These are phyloP conservation scores for Hydrolagus affinis DNA, from an alignment of 2,113 vertebrate species.

Conservation along the genomic window DNA sequence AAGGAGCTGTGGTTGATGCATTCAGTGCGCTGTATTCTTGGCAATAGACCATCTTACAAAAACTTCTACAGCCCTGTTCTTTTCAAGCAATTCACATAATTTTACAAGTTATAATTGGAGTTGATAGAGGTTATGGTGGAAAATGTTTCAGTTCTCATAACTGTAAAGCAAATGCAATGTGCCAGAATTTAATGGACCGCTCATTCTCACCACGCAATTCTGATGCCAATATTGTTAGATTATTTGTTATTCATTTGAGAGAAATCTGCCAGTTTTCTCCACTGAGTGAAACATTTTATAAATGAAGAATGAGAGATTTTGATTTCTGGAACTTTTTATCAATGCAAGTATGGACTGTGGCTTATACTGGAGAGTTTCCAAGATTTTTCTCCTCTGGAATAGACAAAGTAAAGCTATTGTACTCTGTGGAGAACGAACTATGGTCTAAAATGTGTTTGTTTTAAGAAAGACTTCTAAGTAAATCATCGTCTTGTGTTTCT, in stretches of 20 bases:
- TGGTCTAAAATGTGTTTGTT: not conserved
- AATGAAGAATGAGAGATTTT: not conserved
- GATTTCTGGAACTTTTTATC: constrained; percentile 17
- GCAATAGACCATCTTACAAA: not conserved
- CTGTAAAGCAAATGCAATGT: constrained; percentile 20
- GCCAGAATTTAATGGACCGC: constrained; percentile 14
- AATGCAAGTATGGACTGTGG: constrained; percentile 8
- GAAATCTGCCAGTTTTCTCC: constrained; percentile 17
- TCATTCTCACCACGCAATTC: constrained; percentile 7
- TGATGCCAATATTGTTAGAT: constrained; percentile 18
- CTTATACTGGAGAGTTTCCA: constrained; percentile 3
- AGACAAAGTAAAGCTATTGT: constrained; percentile 18
- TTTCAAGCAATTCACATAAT: constrained; percentile 11
- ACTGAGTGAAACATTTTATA: not conserved
- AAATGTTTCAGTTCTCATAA: constrained; percentile 26
- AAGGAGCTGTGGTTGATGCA: not conserved
- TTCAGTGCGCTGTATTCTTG: not conserved
- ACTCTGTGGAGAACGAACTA: not conserved
- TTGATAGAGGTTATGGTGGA: constrained; percentile 23
- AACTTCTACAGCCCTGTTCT: not conserved
- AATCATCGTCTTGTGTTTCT: not conserved
- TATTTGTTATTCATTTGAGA: constrained; percentile 24
- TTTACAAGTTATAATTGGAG: constrained; percentile 17
- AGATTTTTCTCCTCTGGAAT: constrained; percentile 1
- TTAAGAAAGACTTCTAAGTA: not conserved